Evolutionary conservation across 2,797 vertebrate genomes (phyloP), one percentile per base, ranked within the genome.

Genomic region (Novumbra hubbsi): DNA sequence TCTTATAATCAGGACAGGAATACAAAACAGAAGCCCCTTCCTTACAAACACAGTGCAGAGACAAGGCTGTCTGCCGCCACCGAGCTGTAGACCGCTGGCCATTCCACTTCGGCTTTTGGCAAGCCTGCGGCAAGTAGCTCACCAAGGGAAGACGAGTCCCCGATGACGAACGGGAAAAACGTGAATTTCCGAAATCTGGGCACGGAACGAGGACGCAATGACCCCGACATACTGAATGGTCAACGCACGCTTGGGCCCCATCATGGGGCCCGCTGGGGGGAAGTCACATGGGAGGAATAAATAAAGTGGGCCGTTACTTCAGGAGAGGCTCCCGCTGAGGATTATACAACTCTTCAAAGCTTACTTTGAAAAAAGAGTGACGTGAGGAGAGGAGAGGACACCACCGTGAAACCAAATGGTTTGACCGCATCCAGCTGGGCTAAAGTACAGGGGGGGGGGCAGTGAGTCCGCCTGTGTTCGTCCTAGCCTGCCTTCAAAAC

Each of bases 361-460:
- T 70, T 79, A 70, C 75, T n/a, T 83, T 91, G n/a, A 89, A 90
- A 90, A 85, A 90, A 86, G 70, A 83, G 81, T 89, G 88, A 91
- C 88, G 90, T 89, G 90, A 88, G 74, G 79, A 45, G 78, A 77
- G 74, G 80, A 86, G 84, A 87, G 80, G 89, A 87, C 87, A 83
- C 73, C 69, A 48, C 82, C 76, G 78, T 71, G 86, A 86, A 86
- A 86, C 81, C 72, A 68, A 80, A 84, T 69, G 76, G 83, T 84
- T 82, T 90, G 84, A 92, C 78, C 78, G 81, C 83, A 90, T 89
- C 88, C 86, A 92, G 89, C 91, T 91, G 89, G 83, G 70, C 75
- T 52, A 68, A 55, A 73, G 86, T 68, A 62, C 55, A 68, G 69
- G 21, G 57, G 70, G 30, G 41, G 34, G 67, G 24, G 63, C 34